Percentiles rank a stretch among this genome's conserved stretches.
These are phyloP conservation scores for Coendou prehensilis DNA, from an alignment of 2,797 vertebrate species.

Conservation along the genomic window DNA sequence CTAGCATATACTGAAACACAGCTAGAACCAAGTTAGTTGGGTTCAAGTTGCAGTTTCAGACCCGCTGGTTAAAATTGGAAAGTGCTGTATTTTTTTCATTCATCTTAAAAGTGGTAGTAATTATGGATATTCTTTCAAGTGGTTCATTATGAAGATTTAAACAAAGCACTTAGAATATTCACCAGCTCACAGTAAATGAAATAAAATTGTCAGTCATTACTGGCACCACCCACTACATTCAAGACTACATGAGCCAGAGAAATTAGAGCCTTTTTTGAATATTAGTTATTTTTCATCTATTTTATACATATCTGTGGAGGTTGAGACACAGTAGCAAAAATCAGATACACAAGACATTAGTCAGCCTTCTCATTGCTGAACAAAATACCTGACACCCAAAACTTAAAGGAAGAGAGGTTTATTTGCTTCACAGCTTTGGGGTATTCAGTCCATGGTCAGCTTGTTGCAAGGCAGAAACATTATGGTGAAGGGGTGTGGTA, in stretches of 20 bases:
- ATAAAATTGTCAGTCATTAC: neutral
- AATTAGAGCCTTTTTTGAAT: neutral
- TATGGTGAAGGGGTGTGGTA: neutral
- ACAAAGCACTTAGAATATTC: neutral
- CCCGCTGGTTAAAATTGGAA: neutral
- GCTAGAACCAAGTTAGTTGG: neutral
- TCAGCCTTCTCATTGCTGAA: neutral
- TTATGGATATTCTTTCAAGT: neutral
- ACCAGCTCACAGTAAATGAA: neutral
- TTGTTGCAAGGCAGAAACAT: neutral
- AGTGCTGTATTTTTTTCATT: neutral
- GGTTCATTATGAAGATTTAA: constrained; percentile 36
- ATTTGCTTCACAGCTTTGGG: neutral
- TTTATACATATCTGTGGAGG: neutral
- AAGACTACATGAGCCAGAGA: neutral
- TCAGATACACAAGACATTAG: neutral
- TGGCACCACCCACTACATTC: neutral
- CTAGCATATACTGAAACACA: neutral
- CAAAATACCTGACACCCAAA: neutral
- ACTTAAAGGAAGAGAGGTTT: neutral
- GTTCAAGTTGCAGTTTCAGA: neutral
- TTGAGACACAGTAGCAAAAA: neutral
- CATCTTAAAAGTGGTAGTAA: neutral
- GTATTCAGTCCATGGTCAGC: neutral
- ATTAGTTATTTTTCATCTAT: neutral